A percentile compares a stretch with the other conserved stretches of the same genome.
These are phyloP conservation scores for Zoanthus sansibaricus DNA, from an alignment of 92 coral and sea anemone species.

Conservation along the genomic window DNA sequence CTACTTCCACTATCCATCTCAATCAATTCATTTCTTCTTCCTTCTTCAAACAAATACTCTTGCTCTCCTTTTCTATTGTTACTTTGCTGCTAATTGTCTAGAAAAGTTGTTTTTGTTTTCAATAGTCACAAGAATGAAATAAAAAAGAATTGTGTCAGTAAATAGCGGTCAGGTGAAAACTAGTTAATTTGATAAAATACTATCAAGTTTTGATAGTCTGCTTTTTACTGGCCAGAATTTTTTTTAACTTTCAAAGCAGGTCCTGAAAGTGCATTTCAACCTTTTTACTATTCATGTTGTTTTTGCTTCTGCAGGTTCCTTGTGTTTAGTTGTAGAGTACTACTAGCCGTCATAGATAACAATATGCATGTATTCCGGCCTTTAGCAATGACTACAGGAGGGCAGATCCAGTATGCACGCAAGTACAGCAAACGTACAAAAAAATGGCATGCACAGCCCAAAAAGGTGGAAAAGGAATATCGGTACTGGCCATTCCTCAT, in stretches of 20 bases:
- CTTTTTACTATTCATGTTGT: conserved; percentile 2
- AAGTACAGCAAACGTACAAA: conserved; percentile 58
- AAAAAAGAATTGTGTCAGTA: conserved; percentile 9
- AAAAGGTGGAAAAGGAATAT: conserved; percentile 46
- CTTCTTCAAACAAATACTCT: background rate
- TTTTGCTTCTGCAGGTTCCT: conserved; percentile 32
- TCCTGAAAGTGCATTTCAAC: too few relatives aligned
- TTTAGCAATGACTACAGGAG: conserved; percentile 17
- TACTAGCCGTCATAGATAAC: conserved; percentile 25
- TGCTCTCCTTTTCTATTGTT: background rate
- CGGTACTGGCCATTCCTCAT: conserved; percentile 53
- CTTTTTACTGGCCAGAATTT: too few relatives aligned
- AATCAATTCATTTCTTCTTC: background rate
- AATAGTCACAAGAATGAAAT: background rate
- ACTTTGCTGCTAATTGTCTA: conserved; percentile 17
- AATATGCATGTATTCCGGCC: conserved; percentile 36
- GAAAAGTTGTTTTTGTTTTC: conserved; percentile 12
- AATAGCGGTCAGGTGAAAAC: conserved; percentile 18
- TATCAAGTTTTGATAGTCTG: too few relatives aligned
- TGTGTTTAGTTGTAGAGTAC: conserved; percentile 12
- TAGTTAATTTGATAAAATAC: background rate
- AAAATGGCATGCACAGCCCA: conserved; percentile 55
- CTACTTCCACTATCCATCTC: background rate
- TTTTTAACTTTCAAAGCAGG: too few relatives aligned
- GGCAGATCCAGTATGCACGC: conserved; percentile 36